Base-by-base conservation (phyloP, 2,113 vertebrate species). In the Atrichornis clamosus region DNA sequence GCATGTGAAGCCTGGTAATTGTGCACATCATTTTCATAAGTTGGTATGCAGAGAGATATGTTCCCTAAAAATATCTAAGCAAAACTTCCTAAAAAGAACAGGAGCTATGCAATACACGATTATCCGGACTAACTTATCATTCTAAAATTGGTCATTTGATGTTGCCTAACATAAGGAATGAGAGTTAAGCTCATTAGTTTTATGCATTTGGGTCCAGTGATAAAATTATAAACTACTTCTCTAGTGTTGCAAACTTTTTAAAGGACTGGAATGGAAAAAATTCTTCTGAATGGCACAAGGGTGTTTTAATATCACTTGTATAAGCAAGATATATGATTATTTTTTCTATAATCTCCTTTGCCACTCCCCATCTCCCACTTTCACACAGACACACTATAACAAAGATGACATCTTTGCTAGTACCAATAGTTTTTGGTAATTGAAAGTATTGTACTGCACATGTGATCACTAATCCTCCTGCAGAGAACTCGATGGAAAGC, bases 1-100 rank as follows among this genome's bases (percentile, higher is more conserved):
- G 21, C 86, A 87, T 86, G 94, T 96, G 94, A 97, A 97, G 91
- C 55, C 96, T 95, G 98, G 98, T 98, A 98, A 98, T 87, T 97
- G 93, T 95, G 65, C 85, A 89, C 44, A 55, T 69, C 33, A 20
- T 90, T 96, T 94, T 90, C 89, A 18, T 62, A 67, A 86, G 53
- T 0, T 13, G 6, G 15, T 80, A 86, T 90, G 73, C 28, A 69
- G 55, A 77, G 50, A 85, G 22, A 62, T 35, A 21, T 19, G 16
- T 73, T 90, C 23, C 60, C 62, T 53, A 62, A 83, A 91, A 87
- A 37, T 64, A 65, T 37, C 32, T 62, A 22, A 83, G 41, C 28
- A 82, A 87, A 76, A 41, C 12, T 62, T 88, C 28, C 32, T 55
- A 8, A 60, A 91, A 87, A 59, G 33, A 24, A 10, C 19, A 53